These are phyloP conservation scores for Callyntrura sp. DNA, from an alignment of 2,888 invertebrate species.

Conservation along the genomic window DNA sequence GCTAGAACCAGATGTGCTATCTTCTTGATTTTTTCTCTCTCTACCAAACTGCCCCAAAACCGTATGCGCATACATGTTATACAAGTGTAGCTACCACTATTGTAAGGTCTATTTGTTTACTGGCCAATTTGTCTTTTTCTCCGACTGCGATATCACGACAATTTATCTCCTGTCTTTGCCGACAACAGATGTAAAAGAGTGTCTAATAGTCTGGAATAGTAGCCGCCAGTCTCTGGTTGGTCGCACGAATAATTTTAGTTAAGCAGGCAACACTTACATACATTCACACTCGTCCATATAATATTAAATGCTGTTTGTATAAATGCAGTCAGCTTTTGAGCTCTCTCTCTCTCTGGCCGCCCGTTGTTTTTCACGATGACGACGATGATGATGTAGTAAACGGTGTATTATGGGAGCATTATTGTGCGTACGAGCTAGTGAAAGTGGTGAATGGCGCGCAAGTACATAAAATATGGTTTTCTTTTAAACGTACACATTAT, in stretches of 20 bases:
- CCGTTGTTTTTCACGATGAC: slow-evolving; percentile 7
- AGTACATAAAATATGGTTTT: no score
- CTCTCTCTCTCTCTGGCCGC: slow-evolving; percentile 14
- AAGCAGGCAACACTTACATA: slow-evolving; percentile 8
- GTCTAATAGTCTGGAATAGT: slow-evolving; percentile 7
- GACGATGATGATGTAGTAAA: slow-evolving; percentile 10
- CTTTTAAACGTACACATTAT: no score
- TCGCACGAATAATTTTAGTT: slow-evolving; percentile 34
- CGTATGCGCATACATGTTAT: no score
- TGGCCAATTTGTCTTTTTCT: slow-evolving; percentile 76
- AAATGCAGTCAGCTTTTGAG: background rate
- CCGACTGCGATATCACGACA: slow-evolving; percentile 77
- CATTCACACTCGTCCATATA: background rate
- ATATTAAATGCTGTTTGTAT: background rate
- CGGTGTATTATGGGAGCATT: no score
- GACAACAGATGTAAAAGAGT: slow-evolving; percentile 75
- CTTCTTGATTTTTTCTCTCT: background rate
- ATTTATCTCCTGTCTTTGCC: slow-evolving; percentile 77
- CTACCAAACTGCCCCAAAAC: background rate
- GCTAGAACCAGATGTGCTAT: slow-evolving; percentile 42
- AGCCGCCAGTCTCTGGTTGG: slow-evolving; percentile 16
- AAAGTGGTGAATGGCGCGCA: no score
- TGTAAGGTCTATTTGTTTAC: slow-evolving; percentile 63
- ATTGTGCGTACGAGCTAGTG: no score
- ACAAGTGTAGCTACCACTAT: background rate